Conservation (phyloP, 2,888 invertebrate species). For the Polyommatus icarus region DNA sequence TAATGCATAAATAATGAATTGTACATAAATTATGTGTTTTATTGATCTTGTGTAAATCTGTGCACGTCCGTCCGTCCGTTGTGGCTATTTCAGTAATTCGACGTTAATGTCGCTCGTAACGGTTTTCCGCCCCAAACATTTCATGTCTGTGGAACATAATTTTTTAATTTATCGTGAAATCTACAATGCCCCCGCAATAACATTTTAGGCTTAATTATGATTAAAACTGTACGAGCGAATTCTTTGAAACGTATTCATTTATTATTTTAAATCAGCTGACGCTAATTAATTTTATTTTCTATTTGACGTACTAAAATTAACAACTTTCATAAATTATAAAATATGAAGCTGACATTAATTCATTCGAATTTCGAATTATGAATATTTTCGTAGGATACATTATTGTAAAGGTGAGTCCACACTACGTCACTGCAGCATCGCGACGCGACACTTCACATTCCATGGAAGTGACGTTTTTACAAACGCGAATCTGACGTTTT, state of each 20-base stretch:
- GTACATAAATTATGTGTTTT: neutral
- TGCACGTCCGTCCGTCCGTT: neutral
- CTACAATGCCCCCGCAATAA: constrained; percentile 8
- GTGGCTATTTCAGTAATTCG: constrained; percentile 22
- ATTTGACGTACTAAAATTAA: neutral
- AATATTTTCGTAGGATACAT: neutral
- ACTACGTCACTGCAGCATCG: too few relatives aligned
- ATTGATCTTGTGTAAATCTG: neutral
- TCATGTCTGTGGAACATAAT: constrained; percentile 33
- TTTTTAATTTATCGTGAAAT: constrained; percentile 31
- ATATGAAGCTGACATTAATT: neutral
- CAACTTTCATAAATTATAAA: neutral
- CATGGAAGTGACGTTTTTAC: too few relatives aligned
- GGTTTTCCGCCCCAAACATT: constrained; percentile 18
- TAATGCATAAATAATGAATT: too few relatives aligned
- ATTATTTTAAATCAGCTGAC: constrained; percentile 8
- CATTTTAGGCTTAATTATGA: constrained; percentile 16
- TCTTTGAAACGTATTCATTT: constrained; percentile 6
- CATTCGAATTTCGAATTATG: neutral
- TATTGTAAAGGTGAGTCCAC: neutral
- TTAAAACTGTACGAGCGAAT: constrained; percentile 7
- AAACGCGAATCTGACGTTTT: too few relatives aligned
- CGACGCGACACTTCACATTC: too few relatives aligned
- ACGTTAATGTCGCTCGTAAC: constrained; percentile 1
- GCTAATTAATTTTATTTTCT: constrained; percentile 10